A percentile compares a stretch with the other conserved stretches of the same genome.
phyloP scores from a whole-genome alignment of 1,140 invertebrate species.

The Paracyclopina nana region DNA sequence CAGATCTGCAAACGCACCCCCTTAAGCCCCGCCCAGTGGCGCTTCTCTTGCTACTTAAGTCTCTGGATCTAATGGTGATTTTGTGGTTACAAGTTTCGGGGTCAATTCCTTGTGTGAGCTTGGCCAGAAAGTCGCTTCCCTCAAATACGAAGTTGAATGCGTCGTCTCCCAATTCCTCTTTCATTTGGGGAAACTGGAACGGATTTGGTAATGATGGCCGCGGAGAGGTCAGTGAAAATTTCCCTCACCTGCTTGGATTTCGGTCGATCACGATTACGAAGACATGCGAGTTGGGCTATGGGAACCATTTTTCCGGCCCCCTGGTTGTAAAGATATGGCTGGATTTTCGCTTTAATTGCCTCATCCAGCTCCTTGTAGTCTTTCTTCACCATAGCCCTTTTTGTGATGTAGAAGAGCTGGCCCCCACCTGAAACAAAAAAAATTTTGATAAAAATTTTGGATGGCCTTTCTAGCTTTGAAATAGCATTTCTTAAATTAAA shows the following conservation, averaged over 20 bases:
- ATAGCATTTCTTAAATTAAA: too few relatives aligned
- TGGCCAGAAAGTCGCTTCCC: conserved; percentile 2
- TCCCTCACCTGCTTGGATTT: conserved; percentile 10
- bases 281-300: background rate
- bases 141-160: conserved; percentile 4
- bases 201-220: too few relatives aligned
- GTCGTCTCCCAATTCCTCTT: background rate
- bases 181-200: background rate
- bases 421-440: conserved; percentile 10
- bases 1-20: too few relatives aligned
- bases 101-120: background rate
- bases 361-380: conserved; percentile 16
- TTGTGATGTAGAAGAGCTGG: conserved; percentile 6
- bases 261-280: conserved; percentile 5
- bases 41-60: too few relatives aligned
- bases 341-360: conserved; percentile 1
- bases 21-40: too few relatives aligned
- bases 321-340: conserved; percentile 13
- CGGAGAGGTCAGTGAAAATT: too few relatives aligned
- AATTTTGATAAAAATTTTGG: background rate
- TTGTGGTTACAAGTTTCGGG: background rate
- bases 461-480: background rate
- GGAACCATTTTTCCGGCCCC: conserved; percentile 15
- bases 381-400: conserved; percentile 15
- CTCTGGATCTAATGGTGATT: background rate